phyloP scores from a whole-genome alignment of 2,888 invertebrate genomes.

The Heliconius sara region DNA sequence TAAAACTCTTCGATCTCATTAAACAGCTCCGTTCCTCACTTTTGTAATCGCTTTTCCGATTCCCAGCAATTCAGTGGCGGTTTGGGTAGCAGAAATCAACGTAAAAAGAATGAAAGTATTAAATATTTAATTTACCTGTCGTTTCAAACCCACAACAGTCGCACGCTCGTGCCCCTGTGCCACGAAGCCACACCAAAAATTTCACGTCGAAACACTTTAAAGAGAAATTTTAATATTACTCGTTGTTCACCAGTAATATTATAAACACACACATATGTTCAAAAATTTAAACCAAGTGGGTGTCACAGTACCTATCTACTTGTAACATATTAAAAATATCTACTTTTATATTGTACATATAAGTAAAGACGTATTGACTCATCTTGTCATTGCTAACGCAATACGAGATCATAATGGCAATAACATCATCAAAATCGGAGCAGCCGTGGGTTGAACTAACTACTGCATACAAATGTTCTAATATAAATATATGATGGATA shows the following conservation, averaged over 20 bases:
- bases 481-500: background rate
- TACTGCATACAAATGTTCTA: slow-evolving; percentile 36
- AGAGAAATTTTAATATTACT: background rate
- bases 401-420: slow-evolving; percentile 27
- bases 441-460: slow-evolving; percentile 39
- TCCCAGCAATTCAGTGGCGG: too few species aligned
- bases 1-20: background rate
- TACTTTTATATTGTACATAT: slow-evolving; percentile 21
- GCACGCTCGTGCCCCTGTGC: too few species aligned
- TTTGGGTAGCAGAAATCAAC: too few species aligned
- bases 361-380: slow-evolving; percentile 19
- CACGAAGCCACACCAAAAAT: background rate
- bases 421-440: slow-evolving; percentile 32
- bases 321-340: background rate
- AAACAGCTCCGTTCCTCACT: too few species aligned
- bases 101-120: too few species aligned
- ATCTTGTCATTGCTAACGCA: slow-evolving; percentile 16
- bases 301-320: background rate
- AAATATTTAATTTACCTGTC: too few species aligned
- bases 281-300: background rate
- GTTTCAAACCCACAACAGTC: too few species aligned
- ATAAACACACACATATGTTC: background rate
- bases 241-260: too few species aligned
- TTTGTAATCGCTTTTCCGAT: too few species aligned
- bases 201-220: background rate